A percentile compares a stretch with the other conserved stretches of the same genome.
These are phyloP conservation scores for Cynocephalus volans DNA, from an alignment of 2,113 vertebrate species.

Conservation along the genomic window DNA sequence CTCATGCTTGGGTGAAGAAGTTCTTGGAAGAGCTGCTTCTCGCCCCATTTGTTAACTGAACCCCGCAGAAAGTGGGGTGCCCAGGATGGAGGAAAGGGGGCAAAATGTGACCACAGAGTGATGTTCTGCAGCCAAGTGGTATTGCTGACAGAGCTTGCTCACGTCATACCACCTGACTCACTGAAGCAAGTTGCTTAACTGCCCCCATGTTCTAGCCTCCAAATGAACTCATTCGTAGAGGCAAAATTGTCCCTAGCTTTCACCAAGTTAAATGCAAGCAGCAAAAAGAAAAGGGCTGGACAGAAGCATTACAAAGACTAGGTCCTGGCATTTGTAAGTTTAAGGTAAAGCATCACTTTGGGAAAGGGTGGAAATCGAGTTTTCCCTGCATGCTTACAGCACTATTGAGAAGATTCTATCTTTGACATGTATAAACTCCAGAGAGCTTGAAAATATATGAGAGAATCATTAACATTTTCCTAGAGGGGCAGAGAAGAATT, in stretches of 20 bases:
- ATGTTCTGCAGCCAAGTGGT: background rate
- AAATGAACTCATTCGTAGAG: background rate
- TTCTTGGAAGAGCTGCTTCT: slow-evolving; percentile 28
- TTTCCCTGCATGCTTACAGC: background rate
- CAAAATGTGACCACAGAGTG: background rate
- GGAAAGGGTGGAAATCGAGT: background rate
- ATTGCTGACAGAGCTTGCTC: background rate
- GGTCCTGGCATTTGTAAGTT: background rate
- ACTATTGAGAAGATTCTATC: background rate
- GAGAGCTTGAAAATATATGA: background rate
- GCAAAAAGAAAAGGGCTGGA: background rate
- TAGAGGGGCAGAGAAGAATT: background rate
- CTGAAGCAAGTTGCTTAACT: background rate
- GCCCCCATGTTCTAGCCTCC: background rate
- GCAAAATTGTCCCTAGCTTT: slow-evolving; percentile 33
- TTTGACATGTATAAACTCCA: background rate
- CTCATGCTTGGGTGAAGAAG: background rate
- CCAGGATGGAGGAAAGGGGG: background rate
- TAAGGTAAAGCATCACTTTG: background rate
- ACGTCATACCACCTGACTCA: background rate
- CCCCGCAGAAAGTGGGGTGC: background rate
- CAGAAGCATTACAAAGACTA: background rate
- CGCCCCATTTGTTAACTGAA: background rate
- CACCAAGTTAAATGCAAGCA: background rate
- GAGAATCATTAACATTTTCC: background rate